Evolutionary conservation across 2,888 invertebrate genomes (phyloP), one percentile per base, ranked within the genome.

Genomic region (Ryuthela nishihirai): DNA sequence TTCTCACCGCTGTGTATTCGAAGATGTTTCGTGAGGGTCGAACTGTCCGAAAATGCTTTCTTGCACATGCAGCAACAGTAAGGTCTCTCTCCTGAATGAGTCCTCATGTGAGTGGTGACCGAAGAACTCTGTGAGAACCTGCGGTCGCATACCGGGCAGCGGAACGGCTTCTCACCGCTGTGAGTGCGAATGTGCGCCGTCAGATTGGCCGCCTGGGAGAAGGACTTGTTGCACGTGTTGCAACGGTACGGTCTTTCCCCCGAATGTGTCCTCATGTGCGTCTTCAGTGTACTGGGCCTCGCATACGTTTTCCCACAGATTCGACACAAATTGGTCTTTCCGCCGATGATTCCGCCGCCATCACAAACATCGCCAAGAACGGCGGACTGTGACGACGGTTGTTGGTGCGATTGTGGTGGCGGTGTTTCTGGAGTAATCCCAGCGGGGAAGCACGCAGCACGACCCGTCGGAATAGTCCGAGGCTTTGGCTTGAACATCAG

Each of bases 31-130:
- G 98, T 99, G 52, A 99, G 78, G 1, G 98, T 99, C 32, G 97
- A 97, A 71, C 95, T 95, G 76, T 99, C 98, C 4, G 97, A 97
- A 77, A 99, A 99, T 3, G 97, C 94, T 74, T 99, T 99, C 73
- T 93, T 94, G 78, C 99, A 99, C 70, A 93, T 85, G 66, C 90
- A 82, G 77, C 98, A 99, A 55, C 68, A 67, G 75, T 91, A 88
- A 0, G 93, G 93, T 68, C 94, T 84, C 74, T 98, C 97, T 0
- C 97, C 97, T 7, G 67, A 50, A 66, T 99, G 99, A 3, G 99
- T 97, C 68, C 97, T 82, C 97, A 98, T 97, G 77, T 99, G 99
- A 70, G 98, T 83, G 78, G 99, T 99, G 62, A 99, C 80, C 76
- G 99, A 99, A 55, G 99, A 98, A 34, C 95, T 95, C 74, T 99